Evolutionary conservation across 1,140 invertebrate species (phyloP), one percentile per base, ranked within the genome.

Genomic region (Drosophila gunungcola): DNA sequence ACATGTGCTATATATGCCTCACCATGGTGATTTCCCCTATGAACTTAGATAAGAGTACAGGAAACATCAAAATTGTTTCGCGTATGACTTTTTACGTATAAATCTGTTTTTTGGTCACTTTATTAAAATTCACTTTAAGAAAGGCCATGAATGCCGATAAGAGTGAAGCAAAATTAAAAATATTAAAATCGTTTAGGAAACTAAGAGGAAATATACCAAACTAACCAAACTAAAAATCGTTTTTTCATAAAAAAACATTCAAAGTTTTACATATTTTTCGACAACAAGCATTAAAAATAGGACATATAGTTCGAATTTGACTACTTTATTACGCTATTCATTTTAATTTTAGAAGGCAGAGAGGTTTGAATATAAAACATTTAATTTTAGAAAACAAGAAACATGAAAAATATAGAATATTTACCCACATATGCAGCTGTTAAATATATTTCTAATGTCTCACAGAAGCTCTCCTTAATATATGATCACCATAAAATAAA

Each of bases 21-120:
- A 4, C 29, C 43, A 57, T 21, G 1, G 52, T 39, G 38, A 49
- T 41, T 70, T 70, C 29, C 67, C 55, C 53, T 27, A 27, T 25
- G 16, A 73, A 61, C 69, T 39, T 39, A 60, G 69, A 73, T 73
- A 72, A 72, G 67, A 39, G 13, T 10, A 6, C 27, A 21, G 27
- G 11, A 12, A 32, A 13, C 12, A 58, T 12, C n/a, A 6, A 12
- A 42, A 11, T 13, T 11, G 4, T 54, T 60, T 27, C 32, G 12
- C 3, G 25, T 32, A 25, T 25, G 12, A 12, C 3, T 12, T 25
- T 45, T 25, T 2, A 21, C 13, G 4, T 0, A 6, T 1, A 11
- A 21, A 57, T 21, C 4, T 25, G 5, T 4, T 49, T 12, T 25
- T 45, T 4, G 5, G 16, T 11, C 2, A 34, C 34, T 21, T 32